Conservation (phyloP, 2,797 vertebrate genomes). For the Sebastes diploproa region DNA sequence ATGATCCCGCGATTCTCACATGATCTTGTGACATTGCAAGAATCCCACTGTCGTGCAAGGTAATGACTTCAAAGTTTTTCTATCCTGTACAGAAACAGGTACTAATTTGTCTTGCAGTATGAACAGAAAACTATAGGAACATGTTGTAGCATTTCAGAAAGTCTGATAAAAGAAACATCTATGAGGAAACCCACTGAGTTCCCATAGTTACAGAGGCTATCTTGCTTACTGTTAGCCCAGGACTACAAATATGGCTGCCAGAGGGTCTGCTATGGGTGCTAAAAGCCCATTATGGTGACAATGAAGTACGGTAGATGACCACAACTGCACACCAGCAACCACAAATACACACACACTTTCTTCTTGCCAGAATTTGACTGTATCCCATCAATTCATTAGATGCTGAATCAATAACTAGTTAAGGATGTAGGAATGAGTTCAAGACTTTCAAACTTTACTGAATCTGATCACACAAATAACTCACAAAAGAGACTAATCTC, state of each 20-base stretch:
- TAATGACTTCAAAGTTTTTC: not conserved
- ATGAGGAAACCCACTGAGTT: not conserved
- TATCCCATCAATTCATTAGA: constrained; percentile 10
- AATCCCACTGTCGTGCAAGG: too few species aligned
- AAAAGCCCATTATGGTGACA: not conserved
- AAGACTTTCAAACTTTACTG: constrained; percentile 3
- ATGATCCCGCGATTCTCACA: too few species aligned
- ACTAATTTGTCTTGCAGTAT: not conserved
- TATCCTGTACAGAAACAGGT: not conserved
- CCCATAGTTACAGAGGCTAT: not conserved
- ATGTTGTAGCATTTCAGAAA: not conserved
- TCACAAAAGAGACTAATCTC: not conserved
- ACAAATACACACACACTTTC: not conserved
- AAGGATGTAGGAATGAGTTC: constrained; percentile 3
- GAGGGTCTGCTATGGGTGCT: not conserved
- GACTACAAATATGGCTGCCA: not conserved
- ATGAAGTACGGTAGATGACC: not conserved
- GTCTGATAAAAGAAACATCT: not conserved
- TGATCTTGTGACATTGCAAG: too few species aligned
- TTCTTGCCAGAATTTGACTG: not conserved
- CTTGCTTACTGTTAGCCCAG: not conserved
- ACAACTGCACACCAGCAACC: not conserved
- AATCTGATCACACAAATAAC: not conserved
- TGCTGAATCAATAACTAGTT: constrained; percentile 13
- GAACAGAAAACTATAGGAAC: not conserved